Base-by-base conservation (phyloP, 2,888 invertebrate genomes). In the Hydrotaea diabolus region DNA sequence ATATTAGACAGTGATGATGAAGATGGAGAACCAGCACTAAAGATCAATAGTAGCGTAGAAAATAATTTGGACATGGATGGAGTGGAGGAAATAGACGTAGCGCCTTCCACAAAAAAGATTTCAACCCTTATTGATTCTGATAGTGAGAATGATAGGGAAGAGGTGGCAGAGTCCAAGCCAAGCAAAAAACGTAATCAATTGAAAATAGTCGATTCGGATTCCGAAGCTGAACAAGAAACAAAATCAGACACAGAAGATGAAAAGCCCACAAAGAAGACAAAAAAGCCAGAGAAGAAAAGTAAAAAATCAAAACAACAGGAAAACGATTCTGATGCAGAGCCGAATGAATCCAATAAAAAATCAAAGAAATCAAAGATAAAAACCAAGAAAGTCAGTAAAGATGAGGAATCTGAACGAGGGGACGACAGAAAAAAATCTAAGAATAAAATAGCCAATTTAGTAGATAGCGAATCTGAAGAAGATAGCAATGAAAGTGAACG, bases 121-220 rank as follows among this genome's bases (percentile, higher is more conserved):
- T 86, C 87, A 0, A 53, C 83, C 1, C 59, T 88, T 19, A 82
- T 88, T 21, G 87, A 87, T 64, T 87, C 90, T 0, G 89, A 89
- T 31, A 90, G 88, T 79, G 90, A 89, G 26, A 86, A 86, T 17
- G 87, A 89, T 39, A 23, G n/a, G 26, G 36, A 15, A 13, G 2
- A n/a, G 31, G n/a, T 36, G n/a, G 8, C 13, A 36, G 31, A 21
- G 17, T n/a, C 5, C 7, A 31, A 21, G 17, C 39, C 1, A 36
- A 36, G 36, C 21, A 31, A 8, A 9, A n/a, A 19, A 3, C 53
- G 39, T 13, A 55, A 57, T 66, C 11, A n/a, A 0, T 21, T 36
- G 53, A 43, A 2, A 3, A 26, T 72, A 17, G 36, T 64, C 13
- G 59, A 76, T 66, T 43, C 23, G 0, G 31, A 74, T 31, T 66